Evolutionary conservation across 2,888 invertebrate species (phyloP).

Genomic region (Thyatira batis): DNA sequence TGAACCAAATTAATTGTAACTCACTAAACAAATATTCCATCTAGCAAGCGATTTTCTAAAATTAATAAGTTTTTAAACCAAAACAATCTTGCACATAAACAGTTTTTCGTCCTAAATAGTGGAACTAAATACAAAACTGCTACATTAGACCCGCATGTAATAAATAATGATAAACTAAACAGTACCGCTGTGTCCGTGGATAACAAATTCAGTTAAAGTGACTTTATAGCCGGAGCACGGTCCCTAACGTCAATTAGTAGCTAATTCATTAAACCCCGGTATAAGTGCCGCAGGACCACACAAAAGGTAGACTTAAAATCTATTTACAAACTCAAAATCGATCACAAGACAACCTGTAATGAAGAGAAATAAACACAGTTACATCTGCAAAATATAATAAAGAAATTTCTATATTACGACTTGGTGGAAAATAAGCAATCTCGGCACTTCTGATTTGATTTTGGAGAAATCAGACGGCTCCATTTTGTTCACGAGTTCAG

Average conservation of each 20-base stretch:
- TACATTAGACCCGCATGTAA: slow-evolving; percentile 1
- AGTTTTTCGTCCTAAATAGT: neutral
- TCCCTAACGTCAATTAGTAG: slow-evolving; percentile 61
- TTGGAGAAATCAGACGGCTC: neutral
- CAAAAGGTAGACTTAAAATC: slow-evolving; percentile 11
- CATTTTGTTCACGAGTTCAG: neutral
- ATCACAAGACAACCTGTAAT: neutral
- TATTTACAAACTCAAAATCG: neutral
- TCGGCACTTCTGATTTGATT: neutral
- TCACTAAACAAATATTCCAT: too few relatives aligned
- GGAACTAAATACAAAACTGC: slow-evolving; percentile 17
- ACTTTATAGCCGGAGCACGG: slow-evolving; percentile 47
- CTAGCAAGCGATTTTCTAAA: too few relatives aligned
- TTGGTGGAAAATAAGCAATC: neutral
- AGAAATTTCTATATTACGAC: neutral
- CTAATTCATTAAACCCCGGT: slow-evolving; percentile 34
- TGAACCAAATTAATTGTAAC: too few relatives aligned
- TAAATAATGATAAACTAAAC: neutral
- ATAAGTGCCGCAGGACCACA: slow-evolving; percentile 38
- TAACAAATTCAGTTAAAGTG: slow-evolving; percentile 56
- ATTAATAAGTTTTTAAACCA: too few relatives aligned
- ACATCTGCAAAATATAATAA: neutral
- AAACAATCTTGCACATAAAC: too few relatives aligned
- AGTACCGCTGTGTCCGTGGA: neutral
- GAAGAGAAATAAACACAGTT: neutral